Conservation (phyloP, 2,888 invertebrate species). For the Beris morrisii region DNA sequence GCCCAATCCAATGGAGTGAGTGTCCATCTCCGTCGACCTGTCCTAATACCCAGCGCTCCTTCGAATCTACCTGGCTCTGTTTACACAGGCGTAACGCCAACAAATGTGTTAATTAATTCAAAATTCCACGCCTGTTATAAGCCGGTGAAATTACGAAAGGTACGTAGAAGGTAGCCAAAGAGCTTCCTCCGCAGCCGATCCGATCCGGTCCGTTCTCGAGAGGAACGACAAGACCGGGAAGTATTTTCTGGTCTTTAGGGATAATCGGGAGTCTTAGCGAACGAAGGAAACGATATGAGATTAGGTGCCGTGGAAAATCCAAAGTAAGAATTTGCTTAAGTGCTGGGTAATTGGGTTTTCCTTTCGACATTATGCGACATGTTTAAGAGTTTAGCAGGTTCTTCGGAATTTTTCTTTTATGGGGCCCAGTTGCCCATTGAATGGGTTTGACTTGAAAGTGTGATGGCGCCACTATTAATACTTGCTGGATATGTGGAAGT, state of each 20-base stretch:
- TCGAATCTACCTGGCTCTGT: constrained; percentile 21
- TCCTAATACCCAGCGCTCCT: background rate
- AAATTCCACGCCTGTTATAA: constrained; percentile 32
- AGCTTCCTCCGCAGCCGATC: constrained; percentile 7
- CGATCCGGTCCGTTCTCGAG: background rate
- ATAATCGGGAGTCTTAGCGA: constrained; percentile 28
- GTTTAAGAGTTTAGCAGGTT: constrained; percentile 20
- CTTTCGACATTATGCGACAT: constrained; percentile 19
- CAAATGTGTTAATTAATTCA: constrained; percentile 31
- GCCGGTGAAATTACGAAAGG: background rate
- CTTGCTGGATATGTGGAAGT: too few species aligned
- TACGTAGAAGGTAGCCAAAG: background rate
- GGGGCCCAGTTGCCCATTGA: too few species aligned
- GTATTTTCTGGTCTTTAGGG: constrained; percentile 21
- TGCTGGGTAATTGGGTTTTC: constrained; percentile 30
- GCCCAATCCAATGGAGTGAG: background rate
- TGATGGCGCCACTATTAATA: too few species aligned
- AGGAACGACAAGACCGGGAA: constrained; percentile 6
- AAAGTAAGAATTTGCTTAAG: constrained; percentile 26
- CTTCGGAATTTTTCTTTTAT: too few species aligned
- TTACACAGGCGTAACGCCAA: constrained; percentile 31
- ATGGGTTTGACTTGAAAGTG: too few species aligned
- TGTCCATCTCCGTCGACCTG: too few species aligned
- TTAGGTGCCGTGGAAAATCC: constrained; percentile 30
- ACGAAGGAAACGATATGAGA: constrained; percentile 23